A percentile compares a stretch with the other conserved stretches of the same genome.
Conservation (phyloP, 2,888 invertebrate species). For the Magallana nippona region DNA sequence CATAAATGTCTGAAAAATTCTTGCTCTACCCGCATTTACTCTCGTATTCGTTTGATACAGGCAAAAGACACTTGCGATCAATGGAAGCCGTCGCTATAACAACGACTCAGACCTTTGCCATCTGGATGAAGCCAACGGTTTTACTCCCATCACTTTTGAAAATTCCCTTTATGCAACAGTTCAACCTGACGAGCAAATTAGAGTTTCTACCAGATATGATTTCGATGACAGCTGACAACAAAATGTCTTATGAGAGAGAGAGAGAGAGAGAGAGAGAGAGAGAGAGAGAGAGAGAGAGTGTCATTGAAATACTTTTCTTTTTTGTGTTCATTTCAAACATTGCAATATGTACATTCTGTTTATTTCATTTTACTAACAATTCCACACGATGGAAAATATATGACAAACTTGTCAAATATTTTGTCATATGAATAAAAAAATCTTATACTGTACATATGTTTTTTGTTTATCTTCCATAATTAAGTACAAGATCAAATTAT, state of each 20-base stretch:
- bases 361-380: no score
- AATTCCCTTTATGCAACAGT: conserved; percentile 33
- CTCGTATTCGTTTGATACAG: neutral
- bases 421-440: no score
- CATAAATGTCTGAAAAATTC: no score
- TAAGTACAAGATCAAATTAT: no score
- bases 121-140: conserved; percentile 1
- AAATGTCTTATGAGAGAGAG: neutral
- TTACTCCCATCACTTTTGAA: conserved; percentile 34
- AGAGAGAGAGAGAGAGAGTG: conserved; percentile 15
- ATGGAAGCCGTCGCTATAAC: conserved; percentile 11
- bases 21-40: no score
- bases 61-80: neutral
- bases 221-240: conserved; percentile 33
- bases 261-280: conserved; percentile 18
- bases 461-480: no score
- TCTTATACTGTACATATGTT: no score
- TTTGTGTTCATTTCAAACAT: neutral
- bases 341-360: neutral
- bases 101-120: neutral
- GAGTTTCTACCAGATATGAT: conserved; percentile 19
- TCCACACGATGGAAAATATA: no score
- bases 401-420: no score
- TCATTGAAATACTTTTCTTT: neutral
- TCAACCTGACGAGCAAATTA: conserved; percentile 5